Evolutionary conservation across 2,113 vertebrate genomes (phyloP).

Genomic region (Urocynchramus pylzowi): DNA sequence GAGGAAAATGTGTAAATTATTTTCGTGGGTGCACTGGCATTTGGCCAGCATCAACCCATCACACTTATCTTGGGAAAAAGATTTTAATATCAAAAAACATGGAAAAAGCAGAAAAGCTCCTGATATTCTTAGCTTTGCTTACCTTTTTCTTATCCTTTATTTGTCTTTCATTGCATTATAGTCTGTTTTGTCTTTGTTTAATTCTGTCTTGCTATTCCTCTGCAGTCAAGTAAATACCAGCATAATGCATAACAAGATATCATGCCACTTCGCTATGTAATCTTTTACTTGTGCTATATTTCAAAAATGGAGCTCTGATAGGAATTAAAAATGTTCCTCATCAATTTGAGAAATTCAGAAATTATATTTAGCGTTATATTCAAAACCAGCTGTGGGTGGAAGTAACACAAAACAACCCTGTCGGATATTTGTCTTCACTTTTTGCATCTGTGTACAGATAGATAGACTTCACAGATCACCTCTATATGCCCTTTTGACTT

Average conservation of each 20-base stretch:
- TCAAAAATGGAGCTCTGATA: not conserved
- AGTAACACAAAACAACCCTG: not conserved
- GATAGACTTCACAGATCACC: not conserved
- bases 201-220: not conserved
- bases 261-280: not conserved
- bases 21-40: fast-evolving
- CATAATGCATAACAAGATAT: not conserved
- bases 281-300: not conserved
- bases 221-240: not conserved
- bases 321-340: not conserved
- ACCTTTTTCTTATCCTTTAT: not conserved
- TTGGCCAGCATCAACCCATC: not conserved
- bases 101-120: not conserved
- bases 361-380: not conserved
- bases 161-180: not conserved
- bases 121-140: not conserved
- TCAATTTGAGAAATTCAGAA: not conserved
- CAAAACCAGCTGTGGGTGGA: not conserved
- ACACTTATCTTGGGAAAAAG: not conserved
- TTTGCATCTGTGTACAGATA: not conserved
- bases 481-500: not conserved
- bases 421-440: not conserved
- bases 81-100: not conserved
- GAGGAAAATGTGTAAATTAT: not conserved
- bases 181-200: not conserved